Evolutionary conservation across 2,113 vertebrate genomes (phyloP).

Genomic region (Gobiocypris rarus): DNA sequence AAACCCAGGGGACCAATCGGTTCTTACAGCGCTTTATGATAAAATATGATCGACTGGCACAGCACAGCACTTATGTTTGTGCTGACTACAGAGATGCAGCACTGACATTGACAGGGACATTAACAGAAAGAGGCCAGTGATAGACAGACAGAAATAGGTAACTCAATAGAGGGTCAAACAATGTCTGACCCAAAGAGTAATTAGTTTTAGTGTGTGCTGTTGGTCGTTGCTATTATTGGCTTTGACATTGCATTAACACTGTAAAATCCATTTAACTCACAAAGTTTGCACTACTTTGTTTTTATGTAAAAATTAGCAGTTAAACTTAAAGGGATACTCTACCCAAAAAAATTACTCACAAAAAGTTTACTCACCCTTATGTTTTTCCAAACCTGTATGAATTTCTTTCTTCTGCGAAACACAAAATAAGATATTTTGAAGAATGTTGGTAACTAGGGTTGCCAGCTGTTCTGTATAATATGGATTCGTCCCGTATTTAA

Average conservation of each 20-base stretch:
- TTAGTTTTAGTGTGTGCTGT: neutral
- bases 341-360: too few relatives aligned
- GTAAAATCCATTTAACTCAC: neutral
- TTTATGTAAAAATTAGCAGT: neutral
- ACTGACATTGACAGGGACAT: slow-evolving; percentile 4
- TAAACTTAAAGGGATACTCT: neutral
- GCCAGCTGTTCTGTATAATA: too few relatives aligned
- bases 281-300: neutral
- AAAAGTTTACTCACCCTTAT: too few relatives aligned
- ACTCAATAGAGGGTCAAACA: neutral
- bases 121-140: neutral
- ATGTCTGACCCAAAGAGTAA: neutral
- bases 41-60: neutral
- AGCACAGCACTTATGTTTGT: neutral
- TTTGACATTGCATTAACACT: neutral
- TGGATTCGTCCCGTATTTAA: too few relatives aligned
- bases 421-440: too few relatives aligned
- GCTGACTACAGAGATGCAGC: neutral
- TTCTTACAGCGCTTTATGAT: neutral
- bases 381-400: too few relatives aligned
- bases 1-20: neutral
- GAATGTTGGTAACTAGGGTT: too few relatives aligned
- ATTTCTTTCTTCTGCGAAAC: too few relatives aligned
- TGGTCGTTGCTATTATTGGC: neutral
- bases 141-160: neutral